phyloP scores from a whole-genome alignment of 2,797 vertebrate genomes.

The Pempheris klunzingeri region DNA sequence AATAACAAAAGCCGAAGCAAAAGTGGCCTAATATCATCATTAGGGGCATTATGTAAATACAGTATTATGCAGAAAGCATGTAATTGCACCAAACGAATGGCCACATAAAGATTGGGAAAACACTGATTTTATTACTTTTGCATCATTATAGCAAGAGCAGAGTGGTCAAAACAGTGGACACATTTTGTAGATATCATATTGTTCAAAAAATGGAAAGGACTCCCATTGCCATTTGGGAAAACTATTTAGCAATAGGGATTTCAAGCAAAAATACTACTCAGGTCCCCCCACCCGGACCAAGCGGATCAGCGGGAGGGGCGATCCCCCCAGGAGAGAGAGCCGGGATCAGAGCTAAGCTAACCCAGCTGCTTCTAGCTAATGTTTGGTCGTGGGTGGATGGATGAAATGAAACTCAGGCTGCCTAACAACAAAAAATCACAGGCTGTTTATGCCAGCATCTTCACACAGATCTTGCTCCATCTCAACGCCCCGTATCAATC shows the following conservation, averaged over 20 bases:
- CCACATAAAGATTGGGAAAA: slow-evolving; percentile 38
- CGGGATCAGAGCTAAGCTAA: no score
- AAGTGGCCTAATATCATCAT: slow-evolving; percentile 70
- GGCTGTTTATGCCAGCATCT: no score
- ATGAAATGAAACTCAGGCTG: no score
- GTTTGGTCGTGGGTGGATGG: no score
- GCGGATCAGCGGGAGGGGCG: no score
- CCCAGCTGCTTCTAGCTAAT: no score
- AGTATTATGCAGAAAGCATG: slow-evolving; percentile 72
- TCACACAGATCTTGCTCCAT: no score
- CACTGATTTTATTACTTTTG: slow-evolving; percentile 60
- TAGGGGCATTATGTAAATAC: slow-evolving; percentile 77
- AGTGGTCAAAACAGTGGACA: slow-evolving; percentile 44
- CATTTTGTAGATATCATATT: slow-evolving; percentile 39
- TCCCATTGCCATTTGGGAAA: not conserved
- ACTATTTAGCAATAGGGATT: not conserved
- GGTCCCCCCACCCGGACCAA: no score
- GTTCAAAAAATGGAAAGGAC: slow-evolving; percentile 36
- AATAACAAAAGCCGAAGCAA: slow-evolving; percentile 57
- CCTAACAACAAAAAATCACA: no score
- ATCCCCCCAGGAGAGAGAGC: no score
- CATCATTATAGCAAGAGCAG: slow-evolving; percentile 49
- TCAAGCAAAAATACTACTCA: no score
- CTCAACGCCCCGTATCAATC: no score
- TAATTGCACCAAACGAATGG: slow-evolving; percentile 74